These are phyloP conservation scores for Lasius platythorax DNA, from an alignment of 2,888 invertebrate species.

Conservation along the genomic window DNA sequence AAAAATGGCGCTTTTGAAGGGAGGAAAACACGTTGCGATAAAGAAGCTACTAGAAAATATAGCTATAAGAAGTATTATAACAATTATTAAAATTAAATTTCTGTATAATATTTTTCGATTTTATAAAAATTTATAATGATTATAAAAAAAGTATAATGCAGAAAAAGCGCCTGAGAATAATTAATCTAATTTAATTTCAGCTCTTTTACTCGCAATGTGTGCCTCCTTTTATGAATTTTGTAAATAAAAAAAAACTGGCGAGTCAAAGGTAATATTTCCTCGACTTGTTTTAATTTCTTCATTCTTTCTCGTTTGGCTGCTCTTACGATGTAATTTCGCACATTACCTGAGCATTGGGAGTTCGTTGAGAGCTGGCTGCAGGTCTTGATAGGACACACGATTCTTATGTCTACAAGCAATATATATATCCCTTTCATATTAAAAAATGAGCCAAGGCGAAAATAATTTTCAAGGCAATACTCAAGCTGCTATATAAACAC, in stretches of 20 bases:
- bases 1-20: background rate
- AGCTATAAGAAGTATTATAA: background rate
- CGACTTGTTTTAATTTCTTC: constrained; percentile 38
- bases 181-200: background rate
- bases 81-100: background rate
- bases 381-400: constrained; percentile 92
- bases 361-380: constrained; percentile 92
- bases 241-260: background rate
- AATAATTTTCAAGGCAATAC: constrained; percentile 54
- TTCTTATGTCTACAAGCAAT: constrained; percentile 90
- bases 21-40: constrained; percentile 3
- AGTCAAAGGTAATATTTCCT: constrained; percentile 6
- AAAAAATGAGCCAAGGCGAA: constrained; percentile 60
- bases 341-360: constrained; percentile 91
- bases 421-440: constrained; percentile 78
- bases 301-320: constrained; percentile 56
- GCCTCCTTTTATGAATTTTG: background rate
- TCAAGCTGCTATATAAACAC: constrained; percentile 54
- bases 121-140: no score
- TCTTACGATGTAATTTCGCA: constrained; percentile 57
- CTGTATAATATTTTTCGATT: background rate
- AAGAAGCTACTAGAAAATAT: background rate
- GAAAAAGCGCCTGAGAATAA: background rate
- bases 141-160: background rate
- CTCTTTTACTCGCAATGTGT: background rate